Conservation (phyloP, 2,113 vertebrate genomes). For the Corythornis vintsioides region DNA sequence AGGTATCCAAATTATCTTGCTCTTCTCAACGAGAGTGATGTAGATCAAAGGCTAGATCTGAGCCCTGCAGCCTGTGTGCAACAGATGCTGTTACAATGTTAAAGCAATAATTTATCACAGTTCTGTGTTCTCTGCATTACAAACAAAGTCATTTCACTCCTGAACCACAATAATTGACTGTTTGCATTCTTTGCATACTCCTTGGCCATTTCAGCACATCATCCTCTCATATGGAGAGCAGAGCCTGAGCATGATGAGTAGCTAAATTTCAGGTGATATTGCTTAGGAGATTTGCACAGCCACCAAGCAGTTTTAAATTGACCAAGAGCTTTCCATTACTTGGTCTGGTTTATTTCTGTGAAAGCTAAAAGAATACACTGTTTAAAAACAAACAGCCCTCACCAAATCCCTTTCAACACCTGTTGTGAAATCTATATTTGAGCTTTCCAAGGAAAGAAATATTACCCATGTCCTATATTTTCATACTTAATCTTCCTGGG, state of each 20-base stretch:
- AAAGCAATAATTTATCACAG: constrained; percentile 41
- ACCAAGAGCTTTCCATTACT: neutral
- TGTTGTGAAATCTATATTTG: neutral
- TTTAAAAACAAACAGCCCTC: neutral
- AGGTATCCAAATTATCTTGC: neutral
- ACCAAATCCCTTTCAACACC: neutral
- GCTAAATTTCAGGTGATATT: neutral
- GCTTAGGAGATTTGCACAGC: neutral
- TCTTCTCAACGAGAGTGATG: neutral
- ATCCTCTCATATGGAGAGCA: neutral
- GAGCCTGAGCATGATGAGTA: neutral
- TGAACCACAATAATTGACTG: neutral
- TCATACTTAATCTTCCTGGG: neutral
- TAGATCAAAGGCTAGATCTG: constrained; percentile 6
- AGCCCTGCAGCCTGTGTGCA: constrained; percentile 19
- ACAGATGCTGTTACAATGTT: constrained; percentile 16
- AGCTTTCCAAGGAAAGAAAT: neutral
- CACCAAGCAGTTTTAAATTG: neutral
- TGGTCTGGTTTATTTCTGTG: neutral
- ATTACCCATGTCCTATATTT: neutral
- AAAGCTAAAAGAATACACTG: neutral
- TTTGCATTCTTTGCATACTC: neutral
- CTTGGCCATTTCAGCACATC: neutral
- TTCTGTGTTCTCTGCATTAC: neutral
- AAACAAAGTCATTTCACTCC: neutral